Conservation (phyloP, 2,797 vertebrate genomes). For the Scolopax bukidnonensis region DNA sequence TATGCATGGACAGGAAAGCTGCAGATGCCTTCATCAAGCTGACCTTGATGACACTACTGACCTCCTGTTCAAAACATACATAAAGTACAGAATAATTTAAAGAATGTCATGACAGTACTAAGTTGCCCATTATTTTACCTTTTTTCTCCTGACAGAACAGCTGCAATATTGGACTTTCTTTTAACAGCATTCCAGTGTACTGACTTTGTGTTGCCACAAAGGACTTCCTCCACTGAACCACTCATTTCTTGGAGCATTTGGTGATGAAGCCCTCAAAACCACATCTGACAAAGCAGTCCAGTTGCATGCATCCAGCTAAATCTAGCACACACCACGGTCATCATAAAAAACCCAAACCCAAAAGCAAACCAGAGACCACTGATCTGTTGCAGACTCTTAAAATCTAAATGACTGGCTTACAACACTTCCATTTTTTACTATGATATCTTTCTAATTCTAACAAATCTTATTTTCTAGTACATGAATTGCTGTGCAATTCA, state of each 20-base stretch:
- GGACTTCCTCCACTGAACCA: not conserved
- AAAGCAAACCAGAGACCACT: not conserved
- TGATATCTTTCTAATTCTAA: not conserved
- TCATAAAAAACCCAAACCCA: not conserved
- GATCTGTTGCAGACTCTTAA: not conserved
- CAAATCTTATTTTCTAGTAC: not conserved
- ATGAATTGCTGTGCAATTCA: not conserved
- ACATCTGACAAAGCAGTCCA: not conserved
- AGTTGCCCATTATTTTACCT: not conserved
- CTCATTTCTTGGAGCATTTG: not conserved
- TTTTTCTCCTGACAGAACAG: not conserved
- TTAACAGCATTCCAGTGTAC: not conserved
- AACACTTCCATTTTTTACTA: not conserved
- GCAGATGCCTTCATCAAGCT: not conserved
- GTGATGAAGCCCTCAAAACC: not conserved
- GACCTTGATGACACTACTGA: not conserved
- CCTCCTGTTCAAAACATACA: not conserved
- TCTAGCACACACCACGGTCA: not conserved
- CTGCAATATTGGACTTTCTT: not conserved
- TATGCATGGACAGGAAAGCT: not conserved
- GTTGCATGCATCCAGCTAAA: not conserved
- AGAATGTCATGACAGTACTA: not conserved
- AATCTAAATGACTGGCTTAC: not conserved
- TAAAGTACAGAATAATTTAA: not conserved
- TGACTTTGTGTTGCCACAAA: not conserved